Evolutionary conservation across 2,797 vertebrate genomes (phyloP).

Genomic region (Lutjanus campechanus): DNA sequence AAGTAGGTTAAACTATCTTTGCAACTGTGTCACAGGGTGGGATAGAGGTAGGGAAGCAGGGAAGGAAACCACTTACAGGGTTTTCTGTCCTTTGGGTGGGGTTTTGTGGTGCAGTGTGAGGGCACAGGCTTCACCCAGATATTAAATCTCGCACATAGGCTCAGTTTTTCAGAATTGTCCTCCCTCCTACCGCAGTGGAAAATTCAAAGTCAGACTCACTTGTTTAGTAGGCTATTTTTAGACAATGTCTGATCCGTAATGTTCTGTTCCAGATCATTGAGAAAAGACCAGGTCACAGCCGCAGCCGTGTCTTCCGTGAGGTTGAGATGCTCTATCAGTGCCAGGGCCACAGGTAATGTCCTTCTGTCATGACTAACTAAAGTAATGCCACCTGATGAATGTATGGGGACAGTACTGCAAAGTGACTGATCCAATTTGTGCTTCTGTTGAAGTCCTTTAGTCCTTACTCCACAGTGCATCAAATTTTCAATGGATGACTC

Average conservation of each 20-base stretch:
- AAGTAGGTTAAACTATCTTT: constrained; percentile 70
- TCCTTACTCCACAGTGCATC: background rate
- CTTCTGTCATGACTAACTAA: background rate
- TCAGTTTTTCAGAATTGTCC: constrained; percentile 1
- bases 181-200: background rate
- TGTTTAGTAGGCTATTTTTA: constrained; percentile 4
- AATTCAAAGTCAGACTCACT: background rate
- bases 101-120: constrained; percentile 28
- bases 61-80: constrained; percentile 9
- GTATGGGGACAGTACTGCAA: background rate
- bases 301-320: constrained; percentile 96
- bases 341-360: constrained; percentile 94
- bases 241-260: constrained; percentile 4
- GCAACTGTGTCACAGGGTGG: constrained; percentile 49
- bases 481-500: background rate
- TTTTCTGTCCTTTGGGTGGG: background rate
- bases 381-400: constrained; percentile 19
- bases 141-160: constrained; percentile 2
- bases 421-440: background rate
- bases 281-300: constrained; percentile 95
- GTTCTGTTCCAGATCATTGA: constrained; percentile 93
- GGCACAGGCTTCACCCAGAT: background rate
- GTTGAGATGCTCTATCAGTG: constrained; percentile 99
- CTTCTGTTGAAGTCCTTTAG: background rate
- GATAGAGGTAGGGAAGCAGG: constrained; percentile 10